Percentiles rank a stretch among this genome's conserved stretches.
Conservation (phyloP, 2,797 vertebrate species). For the Bucorvus abyssinicus region DNA sequence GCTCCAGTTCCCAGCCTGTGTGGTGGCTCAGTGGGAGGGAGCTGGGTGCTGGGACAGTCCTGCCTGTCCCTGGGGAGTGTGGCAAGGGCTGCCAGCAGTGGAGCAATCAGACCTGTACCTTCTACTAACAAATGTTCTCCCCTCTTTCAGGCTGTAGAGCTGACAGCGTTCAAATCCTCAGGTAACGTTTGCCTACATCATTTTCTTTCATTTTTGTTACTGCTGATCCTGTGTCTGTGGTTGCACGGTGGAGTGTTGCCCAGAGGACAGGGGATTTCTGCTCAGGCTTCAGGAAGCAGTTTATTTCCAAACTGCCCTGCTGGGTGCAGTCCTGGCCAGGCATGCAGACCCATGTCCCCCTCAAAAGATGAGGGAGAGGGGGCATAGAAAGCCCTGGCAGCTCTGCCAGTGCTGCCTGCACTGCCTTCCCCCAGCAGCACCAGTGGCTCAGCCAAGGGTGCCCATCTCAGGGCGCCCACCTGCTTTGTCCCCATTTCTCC, state of each 20-base stretch:
- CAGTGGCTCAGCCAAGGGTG: background rate
- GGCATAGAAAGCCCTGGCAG: background rate
- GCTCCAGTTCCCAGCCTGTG: background rate
- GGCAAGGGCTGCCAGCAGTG: fast-evolving
- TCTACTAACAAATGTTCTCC: background rate
- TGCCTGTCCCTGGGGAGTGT: background rate
- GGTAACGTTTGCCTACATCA: background rate
- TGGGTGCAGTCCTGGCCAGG: background rate
- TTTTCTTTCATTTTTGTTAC: background rate
- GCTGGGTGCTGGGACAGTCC: background rate
- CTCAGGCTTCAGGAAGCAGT: background rate
- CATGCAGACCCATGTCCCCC: background rate
- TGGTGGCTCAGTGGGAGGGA: background rate
- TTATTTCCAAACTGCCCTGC: background rate
- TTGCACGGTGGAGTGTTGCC: background rate
- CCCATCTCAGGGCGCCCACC: background rate
- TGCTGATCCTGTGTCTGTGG: background rate
- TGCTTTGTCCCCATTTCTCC: fast-evolving
- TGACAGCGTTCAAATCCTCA: constrained; percentile 74
- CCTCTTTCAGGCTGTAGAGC: constrained; percentile 71
- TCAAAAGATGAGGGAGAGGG: background rate
- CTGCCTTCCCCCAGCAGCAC: background rate
- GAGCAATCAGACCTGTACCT: background rate
- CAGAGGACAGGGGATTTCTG: background rate
- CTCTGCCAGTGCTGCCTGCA: background rate